Base-by-base conservation (phyloP, 64 coral and sea anemone genomes). In the Astreopora myriophthalma region DNA sequence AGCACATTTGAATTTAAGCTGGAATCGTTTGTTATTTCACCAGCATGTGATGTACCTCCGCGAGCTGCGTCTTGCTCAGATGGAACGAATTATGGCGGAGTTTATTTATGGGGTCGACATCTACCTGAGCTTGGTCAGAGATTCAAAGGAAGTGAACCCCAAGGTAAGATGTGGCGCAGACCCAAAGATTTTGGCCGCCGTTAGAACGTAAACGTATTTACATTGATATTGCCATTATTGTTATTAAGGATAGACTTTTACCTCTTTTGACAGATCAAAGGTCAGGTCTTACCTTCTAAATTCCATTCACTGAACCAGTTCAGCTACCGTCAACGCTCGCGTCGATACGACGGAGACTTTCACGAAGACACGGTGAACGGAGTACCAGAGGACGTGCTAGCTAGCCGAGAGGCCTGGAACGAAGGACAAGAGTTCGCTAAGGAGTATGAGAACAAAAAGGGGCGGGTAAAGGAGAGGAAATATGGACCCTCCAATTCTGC, bases 31-130 rank as follows among this genome's bases (percentile, higher is more conserved):
- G 13, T 91, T 60, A 8, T 62, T 38, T 89, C 6, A 31, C 64
- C 70, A 94, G 75, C 90, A 88, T 52, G 96, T 98, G 42, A 95
- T 98, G 96, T 98, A 98, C 23, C 93, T 98, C 44, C 78, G 96
- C 33, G 96, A 98, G 49, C 58, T 98, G 8, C 96, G 96, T 5
- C 73, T 98, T 44, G 96, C 80, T 37, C 96, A 98, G 79, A 98
- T 98, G 96, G 96, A 95, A 29, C 90, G 93, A 1, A 49, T 98
- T 3, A 87, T 98, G 90, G 96, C 86, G 14, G 96, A 98, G 62
- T 98, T 95, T 84, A 58, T 98, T 8, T 86, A 74, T 39, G 96
- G 96, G 8, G 96, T 98, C 0, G 58, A 98, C 52, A 95, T 98
- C 34, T 98, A 98, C 73, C 90, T 98, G 30, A 71, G 86, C 31